Evolutionary conservation across 2,888 invertebrate species (phyloP).

Genomic region (Aricia artaxerxes): DNA sequence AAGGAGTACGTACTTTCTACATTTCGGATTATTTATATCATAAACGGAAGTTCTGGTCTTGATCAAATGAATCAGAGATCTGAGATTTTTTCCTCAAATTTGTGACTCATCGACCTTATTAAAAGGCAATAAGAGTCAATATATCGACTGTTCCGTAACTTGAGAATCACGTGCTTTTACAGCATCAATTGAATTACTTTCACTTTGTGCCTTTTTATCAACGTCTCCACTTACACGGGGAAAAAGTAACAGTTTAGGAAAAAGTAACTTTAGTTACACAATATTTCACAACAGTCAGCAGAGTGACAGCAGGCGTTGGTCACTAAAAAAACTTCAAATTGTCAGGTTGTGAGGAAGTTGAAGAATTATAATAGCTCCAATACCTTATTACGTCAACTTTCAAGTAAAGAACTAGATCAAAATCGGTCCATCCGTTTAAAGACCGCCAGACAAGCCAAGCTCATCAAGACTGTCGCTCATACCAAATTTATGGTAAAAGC

Average conservation of each 20-base stretch:
- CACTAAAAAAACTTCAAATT: too few relatives aligned
- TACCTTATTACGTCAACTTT: too few relatives aligned
- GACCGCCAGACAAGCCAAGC: neutral
- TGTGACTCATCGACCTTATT: slow-evolving; percentile 23
- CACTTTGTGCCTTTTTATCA: neutral
- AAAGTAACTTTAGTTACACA: neutral
- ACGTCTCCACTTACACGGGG: neutral
- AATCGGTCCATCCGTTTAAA: too few relatives aligned
- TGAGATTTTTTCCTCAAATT: slow-evolving; percentile 1
- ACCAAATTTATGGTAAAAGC: too few relatives aligned
- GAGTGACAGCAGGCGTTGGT: too few relatives aligned
- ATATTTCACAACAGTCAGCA: neutral
- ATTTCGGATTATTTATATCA: slow-evolving; percentile 7
- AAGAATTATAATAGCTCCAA: too few relatives aligned
- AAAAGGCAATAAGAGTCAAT: slow-evolving; percentile 1
- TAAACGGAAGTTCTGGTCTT: slow-evolving; percentile 25
- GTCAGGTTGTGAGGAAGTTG: too few relatives aligned
- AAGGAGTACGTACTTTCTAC: slow-evolving; percentile 21
- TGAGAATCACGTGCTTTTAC: neutral
- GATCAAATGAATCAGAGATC: slow-evolving; percentile 21
- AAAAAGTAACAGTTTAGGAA: neutral
- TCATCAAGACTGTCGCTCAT: too few relatives aligned
- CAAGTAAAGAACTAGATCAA: too few relatives aligned
- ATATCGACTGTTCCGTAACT: neutral
- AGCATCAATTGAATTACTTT: neutral